Evolutionary conservation across 2,797 vertebrate species (phyloP).

Genomic region (Odontamblyopus rebecca): DNA sequence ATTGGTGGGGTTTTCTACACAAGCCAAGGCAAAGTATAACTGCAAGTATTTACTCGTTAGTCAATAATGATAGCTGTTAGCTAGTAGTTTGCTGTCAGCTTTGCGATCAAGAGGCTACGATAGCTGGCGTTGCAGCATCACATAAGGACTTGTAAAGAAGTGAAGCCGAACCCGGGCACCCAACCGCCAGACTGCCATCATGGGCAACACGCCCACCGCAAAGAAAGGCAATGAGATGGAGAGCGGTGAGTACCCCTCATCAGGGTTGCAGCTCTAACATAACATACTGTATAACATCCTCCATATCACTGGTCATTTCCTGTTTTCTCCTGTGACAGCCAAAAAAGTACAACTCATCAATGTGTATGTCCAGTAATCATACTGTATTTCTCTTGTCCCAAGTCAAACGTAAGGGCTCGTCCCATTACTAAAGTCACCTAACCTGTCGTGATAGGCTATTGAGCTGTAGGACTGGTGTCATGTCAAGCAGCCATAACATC

Average conservation of each 20-base stretch:
- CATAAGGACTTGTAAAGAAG: slow-evolving; percentile 52
- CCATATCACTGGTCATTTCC: slow-evolving; percentile 34
- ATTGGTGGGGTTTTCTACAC: slow-evolving; percentile 32
- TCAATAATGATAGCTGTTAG: slow-evolving; percentile 67
- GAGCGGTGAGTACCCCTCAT: slow-evolving; percentile 78
- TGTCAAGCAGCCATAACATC: not conserved
- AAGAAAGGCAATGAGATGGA: slow-evolving; percentile 94
- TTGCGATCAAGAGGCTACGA: slow-evolving; percentile 38
- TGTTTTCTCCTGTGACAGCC: slow-evolving; percentile 28
- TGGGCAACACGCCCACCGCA: slow-evolving; percentile 94
- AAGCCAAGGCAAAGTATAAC: not conserved
- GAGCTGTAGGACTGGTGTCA: not conserved
- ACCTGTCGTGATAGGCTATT: not conserved
- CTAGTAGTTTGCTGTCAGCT: slow-evolving; percentile 68
- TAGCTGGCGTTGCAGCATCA: slow-evolving; percentile 53
- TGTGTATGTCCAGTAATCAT: slow-evolving; percentile 4
- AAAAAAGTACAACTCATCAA: slow-evolving; percentile 12
- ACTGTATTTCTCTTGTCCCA: not conserved
- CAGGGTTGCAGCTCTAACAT: slow-evolving; percentile 12
- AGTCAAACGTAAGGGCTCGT: not conserved
- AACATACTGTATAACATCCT: slow-evolving; percentile 5
- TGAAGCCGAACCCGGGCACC: slow-evolving; percentile 58
- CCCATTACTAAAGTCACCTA: not conserved
- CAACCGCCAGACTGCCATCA: slow-evolving; percentile 77
- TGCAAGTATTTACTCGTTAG: slow-evolving; percentile 20